phyloP scores from a whole-genome alignment of 2,888 invertebrate genomes.

The Diplazon laetatorius region DNA sequence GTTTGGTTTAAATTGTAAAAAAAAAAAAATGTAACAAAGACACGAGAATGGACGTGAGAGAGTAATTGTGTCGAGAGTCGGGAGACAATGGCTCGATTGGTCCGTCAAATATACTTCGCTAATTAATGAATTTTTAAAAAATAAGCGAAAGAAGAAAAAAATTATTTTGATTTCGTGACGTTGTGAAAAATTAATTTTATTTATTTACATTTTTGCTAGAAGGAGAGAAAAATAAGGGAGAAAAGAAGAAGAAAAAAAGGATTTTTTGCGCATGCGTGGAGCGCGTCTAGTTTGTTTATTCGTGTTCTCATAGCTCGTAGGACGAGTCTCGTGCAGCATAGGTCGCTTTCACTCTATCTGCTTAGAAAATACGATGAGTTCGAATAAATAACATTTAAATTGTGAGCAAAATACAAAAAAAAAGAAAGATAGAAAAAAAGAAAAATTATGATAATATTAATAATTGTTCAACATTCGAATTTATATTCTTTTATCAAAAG shows the following conservation, averaged over 20 bases:
- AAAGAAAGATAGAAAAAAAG: no score
- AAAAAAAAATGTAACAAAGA: slow-evolving; percentile 24
- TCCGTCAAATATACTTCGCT: slow-evolving; percentile 1
- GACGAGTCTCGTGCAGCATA: slow-evolving; percentile 27
- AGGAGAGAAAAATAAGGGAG: slow-evolving; percentile 60
- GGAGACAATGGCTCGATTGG: slow-evolving; percentile 30
- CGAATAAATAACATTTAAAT: slow-evolving; percentile 25
- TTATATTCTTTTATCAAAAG: slow-evolving; percentile 18
- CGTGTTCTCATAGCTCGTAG: slow-evolving; percentile 23
- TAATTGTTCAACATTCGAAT: not conserved
- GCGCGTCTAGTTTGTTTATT: slow-evolving; percentile 11
- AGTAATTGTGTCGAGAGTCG: slow-evolving; percentile 15
- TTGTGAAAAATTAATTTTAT: slow-evolving; percentile 66
- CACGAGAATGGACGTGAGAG: slow-evolving; percentile 22
- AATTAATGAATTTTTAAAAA: no score
- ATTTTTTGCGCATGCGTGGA: slow-evolving; percentile 7
- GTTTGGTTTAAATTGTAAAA: slow-evolving; percentile 61
- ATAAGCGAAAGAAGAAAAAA: no score
- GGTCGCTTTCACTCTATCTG: slow-evolving; percentile 30
- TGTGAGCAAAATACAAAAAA: slow-evolving; percentile 35
- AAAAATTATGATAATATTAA: no score
- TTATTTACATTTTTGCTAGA: no score
- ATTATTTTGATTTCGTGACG: slow-evolving; percentile 29
- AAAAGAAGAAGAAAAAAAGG: slow-evolving; percentile 7
- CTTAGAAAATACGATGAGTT: slow-evolving; percentile 22